Evolutionary conservation across 2,113 vertebrate genomes (phyloP), one percentile per base, ranked within the genome.

Genomic region (Salvelinus fontinalis): DNA sequence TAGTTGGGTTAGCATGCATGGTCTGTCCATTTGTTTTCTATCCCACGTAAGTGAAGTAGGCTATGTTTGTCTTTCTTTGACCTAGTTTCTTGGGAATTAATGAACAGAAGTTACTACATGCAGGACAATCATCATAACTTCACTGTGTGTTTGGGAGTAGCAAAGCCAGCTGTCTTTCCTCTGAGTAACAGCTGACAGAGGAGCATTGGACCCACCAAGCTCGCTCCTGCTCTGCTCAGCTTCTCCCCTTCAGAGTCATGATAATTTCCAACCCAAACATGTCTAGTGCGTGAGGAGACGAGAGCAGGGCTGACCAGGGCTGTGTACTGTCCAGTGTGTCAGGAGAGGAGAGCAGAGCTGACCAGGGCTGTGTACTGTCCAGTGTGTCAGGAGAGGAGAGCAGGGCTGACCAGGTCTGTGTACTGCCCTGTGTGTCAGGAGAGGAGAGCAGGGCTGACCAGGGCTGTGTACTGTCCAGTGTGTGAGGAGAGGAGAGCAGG

Each of bases 181-280:
- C 31, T 54, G 51, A 54, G 13, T 24, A 44, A 26, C 20, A 16
- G 60, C 12, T 48, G n/a, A 6, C 9, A 44, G 12, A 27, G 9
- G 31, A 16, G 68, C 16, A 54, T 24, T 48, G 24, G 44, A 51
- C 48, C 48, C 69, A 51, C 5, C 22, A 31, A 12, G 12, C 34
- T 48, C 16, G 1, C 9, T 13, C 65, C 27, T 22, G 18, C 20
- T 14, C 64, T 70, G 60, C 59, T 67, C 49, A 78, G 24, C 66
- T 44, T 72, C 67, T 12, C 65, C 51, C 34, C 24, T 62, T 24
- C n/a, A 62, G 59, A 22, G 16, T 62, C 59, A n/a, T 54, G 51
- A 67, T 26, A 31, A 78, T 76, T 71, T 74, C 31, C 62, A 68
- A 75, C 75, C 72, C 73, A 85, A 81, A 78, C 51, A 72, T 60